Conservation (phyloP, 2,113 vertebrate genomes). For the Dicrurus megarhynchus region DNA sequence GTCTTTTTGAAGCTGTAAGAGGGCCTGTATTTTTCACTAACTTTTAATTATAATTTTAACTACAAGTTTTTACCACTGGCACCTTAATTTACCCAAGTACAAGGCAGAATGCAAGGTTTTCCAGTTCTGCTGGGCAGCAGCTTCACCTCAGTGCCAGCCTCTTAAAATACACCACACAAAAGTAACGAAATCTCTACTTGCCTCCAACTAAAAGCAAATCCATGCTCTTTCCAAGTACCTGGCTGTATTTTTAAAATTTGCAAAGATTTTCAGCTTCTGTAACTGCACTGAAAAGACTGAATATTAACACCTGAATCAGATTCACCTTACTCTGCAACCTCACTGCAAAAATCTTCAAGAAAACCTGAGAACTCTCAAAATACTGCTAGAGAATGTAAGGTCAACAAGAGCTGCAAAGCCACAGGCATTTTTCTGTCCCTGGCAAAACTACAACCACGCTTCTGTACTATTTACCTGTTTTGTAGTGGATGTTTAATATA, state of each 20-base stretch:
- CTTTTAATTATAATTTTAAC: background rate
- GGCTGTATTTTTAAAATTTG: background rate
- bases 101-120: background rate
- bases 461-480: conserved; percentile 82
- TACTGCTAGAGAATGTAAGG: background rate
- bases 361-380: background rate
- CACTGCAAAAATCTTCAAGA: background rate
- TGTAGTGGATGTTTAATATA: conserved; percentile 98
- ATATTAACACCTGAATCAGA: background rate
- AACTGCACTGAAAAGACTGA: background rate
- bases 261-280: background rate
- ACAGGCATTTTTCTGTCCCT: background rate
- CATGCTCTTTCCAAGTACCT: background rate
- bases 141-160: background rate
- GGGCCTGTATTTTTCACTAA: background rate
- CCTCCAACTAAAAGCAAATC: background rate
- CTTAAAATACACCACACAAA: background rate
- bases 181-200: background rate
- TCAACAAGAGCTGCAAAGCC: background rate
- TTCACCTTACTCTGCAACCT: background rate
- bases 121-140: background rate
- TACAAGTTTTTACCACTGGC: background rate
- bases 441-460: background rate
- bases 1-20: background rate
- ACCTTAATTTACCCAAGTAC: background rate